Base-by-base conservation (phyloP, 2,113 vertebrate genomes). In the Mirza zaza region DNA sequence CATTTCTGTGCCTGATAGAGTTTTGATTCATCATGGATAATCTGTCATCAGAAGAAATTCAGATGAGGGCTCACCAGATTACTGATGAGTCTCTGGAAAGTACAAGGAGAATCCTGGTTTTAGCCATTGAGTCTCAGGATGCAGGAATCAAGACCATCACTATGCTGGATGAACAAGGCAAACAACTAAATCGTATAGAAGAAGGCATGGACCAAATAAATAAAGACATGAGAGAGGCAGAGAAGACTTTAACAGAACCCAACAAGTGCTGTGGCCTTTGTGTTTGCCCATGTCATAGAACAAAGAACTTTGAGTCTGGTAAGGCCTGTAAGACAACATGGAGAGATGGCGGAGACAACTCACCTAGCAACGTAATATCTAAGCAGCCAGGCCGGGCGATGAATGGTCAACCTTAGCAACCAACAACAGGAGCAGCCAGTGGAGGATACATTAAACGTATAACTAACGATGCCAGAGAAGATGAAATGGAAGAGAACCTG, bases 1-100 rank as follows among this genome's bases (percentile, higher is more conserved):
- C 17, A 25, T 89, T 86, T 70, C 75, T 87, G 63, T 77, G 83
- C 48, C 27, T 89, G 36, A 20, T 70, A 75, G 89, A 97, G 23
- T 95, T 96, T 81, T 98, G 73, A n/a, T 97, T 86, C 98, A 99
- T 98, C 96, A 99, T 99, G 99, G 99, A 99, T 50, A 99, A 99
- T 63, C 98, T 99, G 93, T 98, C 99, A 0, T 96, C 98, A 97
- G 99, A 99, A 97, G 99, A 99, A 95, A 99, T 99, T 73, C 98
- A 99, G 65, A 80, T 98, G 71, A 98, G 97, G 95, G 99, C 99
- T 97, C 98, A 99, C 98, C 99, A 99, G 97, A 98, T 99, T 98
- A 99, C 99, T 1, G 99, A 99, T 98, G 99, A 99, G 99, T 99
- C 99, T 75, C 98, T 99, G 98, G 99, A 99, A 98, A 99, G 99